A percentile compares a stretch with the other conserved stretches of the same genome.
Evolutionary conservation across 2,113 vertebrate species (phyloP).

Genomic region (Siphamia tubifer): DNA sequence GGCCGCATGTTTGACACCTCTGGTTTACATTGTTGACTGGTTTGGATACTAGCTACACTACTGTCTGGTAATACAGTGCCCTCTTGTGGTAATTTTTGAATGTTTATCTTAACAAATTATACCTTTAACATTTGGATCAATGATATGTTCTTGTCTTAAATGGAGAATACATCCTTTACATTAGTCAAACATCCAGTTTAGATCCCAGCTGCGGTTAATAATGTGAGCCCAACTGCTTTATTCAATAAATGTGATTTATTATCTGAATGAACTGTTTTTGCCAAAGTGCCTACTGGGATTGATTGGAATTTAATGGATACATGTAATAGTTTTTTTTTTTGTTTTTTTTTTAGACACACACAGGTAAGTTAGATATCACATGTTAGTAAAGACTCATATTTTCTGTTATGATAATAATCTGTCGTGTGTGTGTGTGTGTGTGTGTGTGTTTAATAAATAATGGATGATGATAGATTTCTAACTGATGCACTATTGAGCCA

Average conservation of each 20-base stretch:
- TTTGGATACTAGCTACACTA: no score
- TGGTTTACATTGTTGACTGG: no score
- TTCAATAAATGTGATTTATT: background rate
- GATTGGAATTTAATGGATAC: no score
- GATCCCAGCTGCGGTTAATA: background rate
- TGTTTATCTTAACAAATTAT: no score
- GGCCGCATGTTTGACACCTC: no score
- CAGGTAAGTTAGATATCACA: no score
- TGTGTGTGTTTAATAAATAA: background rate
- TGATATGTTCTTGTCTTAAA: background rate
- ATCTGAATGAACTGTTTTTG: conserved; percentile 5
- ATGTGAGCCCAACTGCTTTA: background rate
- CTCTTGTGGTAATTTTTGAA: no score
- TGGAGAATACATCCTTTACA: background rate
- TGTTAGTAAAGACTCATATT: no score
- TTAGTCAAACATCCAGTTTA: background rate
- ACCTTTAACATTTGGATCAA: no score
- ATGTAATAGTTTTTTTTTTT: no score
- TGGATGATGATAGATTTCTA: conserved; percentile 19
- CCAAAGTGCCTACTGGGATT: conserved; percentile 47
- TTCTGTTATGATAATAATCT: background rate
- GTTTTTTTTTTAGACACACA: no score
- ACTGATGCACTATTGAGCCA: conserved; percentile 61
- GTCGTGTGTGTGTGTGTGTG: background rate
- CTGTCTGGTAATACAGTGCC: no score